Conservation (phyloP, 2,888 invertebrate genomes). For the Thyatira batis region DNA sequence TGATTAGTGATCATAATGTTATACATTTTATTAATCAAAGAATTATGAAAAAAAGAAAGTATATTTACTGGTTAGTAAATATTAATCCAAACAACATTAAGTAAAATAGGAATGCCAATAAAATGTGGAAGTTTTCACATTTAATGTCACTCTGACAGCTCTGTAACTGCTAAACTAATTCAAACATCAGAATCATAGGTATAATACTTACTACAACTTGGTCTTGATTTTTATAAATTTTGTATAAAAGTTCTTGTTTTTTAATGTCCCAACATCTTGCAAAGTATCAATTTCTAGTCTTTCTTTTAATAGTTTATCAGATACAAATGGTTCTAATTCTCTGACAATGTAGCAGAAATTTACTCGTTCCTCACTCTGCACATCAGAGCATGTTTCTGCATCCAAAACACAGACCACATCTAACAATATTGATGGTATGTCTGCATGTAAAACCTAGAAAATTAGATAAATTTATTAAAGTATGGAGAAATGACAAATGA, state of each 20-base stretch:
- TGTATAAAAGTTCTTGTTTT: conserved; percentile 94
- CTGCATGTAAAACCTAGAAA: conserved; percentile 87
- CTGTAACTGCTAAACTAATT: too few species aligned
- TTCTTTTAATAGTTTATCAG: conserved; percentile 94
- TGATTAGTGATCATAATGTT: too few species aligned
- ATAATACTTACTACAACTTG: conserved; percentile 94
- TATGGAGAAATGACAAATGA: background rate
- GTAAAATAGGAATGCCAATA: too few species aligned
- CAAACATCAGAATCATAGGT: background rate
- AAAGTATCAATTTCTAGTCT: conserved; percentile 96
- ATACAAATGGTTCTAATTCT: conserved; percentile 90
- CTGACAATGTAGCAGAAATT: conserved; percentile 90
- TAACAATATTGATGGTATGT: conserved; percentile 91
- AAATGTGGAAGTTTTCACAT: too few species aligned
- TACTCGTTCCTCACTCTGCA: conserved; percentile 86
- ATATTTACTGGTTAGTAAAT: too few species aligned
- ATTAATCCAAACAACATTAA: too few species aligned
- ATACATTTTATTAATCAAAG: too few species aligned
- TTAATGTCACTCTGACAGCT: too few species aligned
- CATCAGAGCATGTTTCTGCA: conserved; percentile 89
- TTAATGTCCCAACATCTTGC: conserved; percentile 94
- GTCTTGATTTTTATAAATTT: conserved; percentile 99
- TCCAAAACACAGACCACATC: conserved; percentile 93
- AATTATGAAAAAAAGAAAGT: too few species aligned
- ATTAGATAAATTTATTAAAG: conserved; percentile 4